phyloP scores from a whole-genome alignment of 2,113 vertebrate genomes.

The Tonatia bakeri region DNA sequence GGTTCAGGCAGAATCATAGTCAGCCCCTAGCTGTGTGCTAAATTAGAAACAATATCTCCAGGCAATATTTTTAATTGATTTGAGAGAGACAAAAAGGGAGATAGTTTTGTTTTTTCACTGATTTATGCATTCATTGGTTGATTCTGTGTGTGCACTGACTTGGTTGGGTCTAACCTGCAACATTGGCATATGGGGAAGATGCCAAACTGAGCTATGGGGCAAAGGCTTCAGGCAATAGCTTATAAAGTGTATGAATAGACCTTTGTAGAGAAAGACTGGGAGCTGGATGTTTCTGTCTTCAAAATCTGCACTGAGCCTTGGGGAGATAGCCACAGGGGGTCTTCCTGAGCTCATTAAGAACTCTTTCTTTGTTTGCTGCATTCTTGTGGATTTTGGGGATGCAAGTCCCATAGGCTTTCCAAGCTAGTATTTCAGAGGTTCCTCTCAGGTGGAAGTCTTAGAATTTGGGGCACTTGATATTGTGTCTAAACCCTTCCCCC shows the following conservation, averaged over 20 bases:
- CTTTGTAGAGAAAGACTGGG: not conserved
- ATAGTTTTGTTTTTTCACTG: no score
- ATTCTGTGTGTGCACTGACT: no score
- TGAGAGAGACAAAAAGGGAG: no score
- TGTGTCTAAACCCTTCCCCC: not conserved
- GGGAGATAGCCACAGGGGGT: not conserved
- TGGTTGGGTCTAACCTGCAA: no score
- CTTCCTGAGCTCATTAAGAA: not conserved
- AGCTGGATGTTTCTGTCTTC: not conserved
- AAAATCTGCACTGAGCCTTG: not conserved
- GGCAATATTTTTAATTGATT: no score
- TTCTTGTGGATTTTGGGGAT: not conserved
- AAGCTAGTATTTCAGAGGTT: not conserved
- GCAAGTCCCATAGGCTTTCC: not conserved
- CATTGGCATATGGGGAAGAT: no score
- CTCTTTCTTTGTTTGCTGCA: not conserved
- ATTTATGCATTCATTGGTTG: no score
- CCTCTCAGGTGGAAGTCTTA: not conserved
- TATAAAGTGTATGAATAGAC: not conserved
- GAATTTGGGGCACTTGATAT: not conserved
- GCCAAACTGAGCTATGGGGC: no score
- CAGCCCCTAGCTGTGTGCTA: not conserved
- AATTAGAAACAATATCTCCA: not conserved
- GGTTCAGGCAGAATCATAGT: not conserved
- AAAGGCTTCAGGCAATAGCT: not conserved